Evolutionary conservation across 2,797 vertebrate genomes (phyloP).

Genomic region (Melanotaenia nigrans): DNA sequence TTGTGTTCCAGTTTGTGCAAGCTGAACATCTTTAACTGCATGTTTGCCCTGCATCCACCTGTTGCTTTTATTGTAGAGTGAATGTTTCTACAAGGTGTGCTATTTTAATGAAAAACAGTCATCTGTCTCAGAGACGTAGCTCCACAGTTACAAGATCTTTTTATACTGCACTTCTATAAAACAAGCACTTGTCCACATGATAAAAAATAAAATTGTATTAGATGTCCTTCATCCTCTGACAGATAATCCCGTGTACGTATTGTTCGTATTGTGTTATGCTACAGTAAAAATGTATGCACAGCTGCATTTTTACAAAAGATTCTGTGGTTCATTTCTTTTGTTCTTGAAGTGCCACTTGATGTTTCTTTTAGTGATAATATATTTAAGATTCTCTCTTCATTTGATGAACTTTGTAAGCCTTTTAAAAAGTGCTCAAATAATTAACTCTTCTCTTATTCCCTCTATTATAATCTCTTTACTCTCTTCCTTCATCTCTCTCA

Average conservation of each 20-base stretch:
- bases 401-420: constrained; percentile 24
- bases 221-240: not conserved
- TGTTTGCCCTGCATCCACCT: not conserved
- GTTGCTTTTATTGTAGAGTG: not conserved
- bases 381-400: constrained; percentile 20
- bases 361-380: not conserved
- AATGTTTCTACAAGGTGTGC: not conserved
- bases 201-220: not conserved
- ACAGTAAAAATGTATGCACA: not conserved
- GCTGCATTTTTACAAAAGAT: not conserved
- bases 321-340: constrained; percentile 8
- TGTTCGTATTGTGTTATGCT: not conserved
- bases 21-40: not conserved
- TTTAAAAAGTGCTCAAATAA: constrained; percentile 46
- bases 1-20: not conserved
- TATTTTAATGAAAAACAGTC: not conserved
- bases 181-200: not conserved
- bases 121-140: not conserved
- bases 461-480: constrained; percentile 26
- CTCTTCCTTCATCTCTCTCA: constrained; percentile 26
- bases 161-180: not conserved
- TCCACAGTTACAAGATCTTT: not conserved
- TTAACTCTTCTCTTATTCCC: constrained; percentile 58
- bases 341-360: constrained; percentile 1
- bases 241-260: not conserved